phyloP scores from a whole-genome alignment of 2,113 vertebrate genomes.

The Tachysurus vachellii region DNA sequence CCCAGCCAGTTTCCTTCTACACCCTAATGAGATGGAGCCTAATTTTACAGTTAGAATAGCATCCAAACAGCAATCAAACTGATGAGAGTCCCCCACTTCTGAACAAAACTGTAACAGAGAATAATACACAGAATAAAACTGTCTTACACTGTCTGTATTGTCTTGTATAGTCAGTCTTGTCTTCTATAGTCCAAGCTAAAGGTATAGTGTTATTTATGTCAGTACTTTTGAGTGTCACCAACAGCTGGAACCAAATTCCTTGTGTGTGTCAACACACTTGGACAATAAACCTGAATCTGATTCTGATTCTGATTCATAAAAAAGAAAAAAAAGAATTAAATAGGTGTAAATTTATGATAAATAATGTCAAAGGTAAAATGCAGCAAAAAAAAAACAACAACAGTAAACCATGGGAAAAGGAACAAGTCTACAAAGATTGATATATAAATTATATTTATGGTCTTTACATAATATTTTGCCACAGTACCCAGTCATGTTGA shows the following conservation, averaged over 20 bases:
- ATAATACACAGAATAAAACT: not conserved
- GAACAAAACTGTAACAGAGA: not conserved
- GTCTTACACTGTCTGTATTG: too few species aligned
- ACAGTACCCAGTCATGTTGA: not conserved
- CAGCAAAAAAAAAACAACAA: not conserved
- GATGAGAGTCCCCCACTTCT: not conserved
- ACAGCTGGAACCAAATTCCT: too few species aligned
- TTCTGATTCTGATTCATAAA: not conserved
- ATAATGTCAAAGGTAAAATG: not conserved
- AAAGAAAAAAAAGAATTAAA: not conserved
- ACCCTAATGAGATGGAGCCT: conserved; percentile 40
- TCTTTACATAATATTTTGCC: not conserved
- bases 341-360: not conserved
- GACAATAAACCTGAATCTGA: too few species aligned
- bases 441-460: not conserved
- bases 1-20: conserved; percentile 14
- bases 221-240: too few species aligned
- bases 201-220: too few species aligned
- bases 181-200: too few species aligned
- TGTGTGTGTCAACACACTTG: too few species aligned
- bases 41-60: conserved; percentile 38
- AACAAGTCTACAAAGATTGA: too few species aligned
- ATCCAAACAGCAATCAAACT: conserved; percentile 31
- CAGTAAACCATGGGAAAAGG: too few species aligned
- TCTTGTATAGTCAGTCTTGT: too few species aligned